Evolutionary conservation across 2,113 vertebrate genomes (phyloP).

Genomic region (Amphiprion ocellaris): DNA sequence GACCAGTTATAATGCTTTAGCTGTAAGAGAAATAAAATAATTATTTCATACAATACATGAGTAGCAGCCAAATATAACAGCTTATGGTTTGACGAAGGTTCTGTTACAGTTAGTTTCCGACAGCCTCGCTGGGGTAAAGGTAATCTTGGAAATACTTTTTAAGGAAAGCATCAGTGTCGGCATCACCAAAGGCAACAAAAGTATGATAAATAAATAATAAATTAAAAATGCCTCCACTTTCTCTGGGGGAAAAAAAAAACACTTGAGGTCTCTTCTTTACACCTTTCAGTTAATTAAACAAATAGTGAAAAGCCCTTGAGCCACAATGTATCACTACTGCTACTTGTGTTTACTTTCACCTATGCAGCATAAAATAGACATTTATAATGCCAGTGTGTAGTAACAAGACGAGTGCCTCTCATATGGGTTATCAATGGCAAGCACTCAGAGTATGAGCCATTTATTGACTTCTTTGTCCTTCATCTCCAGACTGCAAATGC

Average conservation of each 20-base stretch:
- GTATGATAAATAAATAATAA: no score
- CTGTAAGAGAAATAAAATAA: slow-evolving; percentile 21
- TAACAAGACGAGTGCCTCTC: background rate
- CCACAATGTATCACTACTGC: background rate
- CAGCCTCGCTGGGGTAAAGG: background rate
- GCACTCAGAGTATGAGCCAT: no score
- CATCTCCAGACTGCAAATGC: no score
- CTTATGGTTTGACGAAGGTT: background rate
- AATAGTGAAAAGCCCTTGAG: slow-evolving; percentile 7
- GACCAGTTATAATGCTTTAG: slow-evolving; percentile 5
- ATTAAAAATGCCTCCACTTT: background rate
- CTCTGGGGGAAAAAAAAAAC: no score
- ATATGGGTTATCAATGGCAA: background rate
- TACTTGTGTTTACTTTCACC: background rate
- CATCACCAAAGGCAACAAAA: background rate
- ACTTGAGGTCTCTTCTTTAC: no score
- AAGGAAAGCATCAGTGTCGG: no score
- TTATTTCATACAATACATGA: slow-evolving; percentile 6
- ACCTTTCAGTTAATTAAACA: background rate
- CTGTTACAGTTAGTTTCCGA: background rate
- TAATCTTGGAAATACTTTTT: background rate
- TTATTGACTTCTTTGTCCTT: no score
- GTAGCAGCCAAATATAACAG: background rate
- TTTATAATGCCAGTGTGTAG: background rate
- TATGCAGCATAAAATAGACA: background rate